Base-by-base conservation (phyloP, 2,797 vertebrate genomes). In the Anguilla marmorata region DNA sequence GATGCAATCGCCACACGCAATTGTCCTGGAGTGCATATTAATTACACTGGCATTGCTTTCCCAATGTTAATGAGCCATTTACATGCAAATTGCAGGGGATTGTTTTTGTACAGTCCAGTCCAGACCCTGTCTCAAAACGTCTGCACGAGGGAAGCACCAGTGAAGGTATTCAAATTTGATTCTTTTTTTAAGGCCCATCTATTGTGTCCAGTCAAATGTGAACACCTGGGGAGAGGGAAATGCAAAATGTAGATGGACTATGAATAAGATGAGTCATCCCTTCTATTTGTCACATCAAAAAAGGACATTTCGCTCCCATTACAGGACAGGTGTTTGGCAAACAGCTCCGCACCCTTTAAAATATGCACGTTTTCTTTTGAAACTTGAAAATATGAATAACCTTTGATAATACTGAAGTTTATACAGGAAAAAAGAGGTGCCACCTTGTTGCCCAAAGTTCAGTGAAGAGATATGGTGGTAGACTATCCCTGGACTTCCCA, bases 41-140 rank as follows among this genome's bases (percentile, higher is more conserved):
- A 89, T 86, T 82, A 16, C 50, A 6, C 24, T 27, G 74, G 84
- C 60, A 79, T 80, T 79, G 83, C 54, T 48, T 86, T 48, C 84
- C 83, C 66, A 74, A 89, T 89, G 86, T 89, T 85, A 89, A 87
- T 87, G n/a, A 87, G 54, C 82, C 76, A 89, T 89, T 87, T 87
- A 87, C 83, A 89, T 89, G 88, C 86, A 89, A 89, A 89, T 89
- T 27, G 88, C 27, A 24, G 14, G 45, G 16, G 19, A 50, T 56
- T 89, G 6, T 9, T 19, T 69, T 30, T 33, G 74, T 52, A 80
- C 82, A 83, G n/a, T 52, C 33, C 27, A 52, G 86, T 56, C 54
- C 33, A 63, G 74, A 21, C 30, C 48, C 41, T 72, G 27, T 56
- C 72, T 54, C 63, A 27, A 48, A 69, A 85, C 66, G 72, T 72